phyloP scores from a whole-genome alignment of 1,140 invertebrate genomes.

The Holcopasites calliopsidis region DNA sequence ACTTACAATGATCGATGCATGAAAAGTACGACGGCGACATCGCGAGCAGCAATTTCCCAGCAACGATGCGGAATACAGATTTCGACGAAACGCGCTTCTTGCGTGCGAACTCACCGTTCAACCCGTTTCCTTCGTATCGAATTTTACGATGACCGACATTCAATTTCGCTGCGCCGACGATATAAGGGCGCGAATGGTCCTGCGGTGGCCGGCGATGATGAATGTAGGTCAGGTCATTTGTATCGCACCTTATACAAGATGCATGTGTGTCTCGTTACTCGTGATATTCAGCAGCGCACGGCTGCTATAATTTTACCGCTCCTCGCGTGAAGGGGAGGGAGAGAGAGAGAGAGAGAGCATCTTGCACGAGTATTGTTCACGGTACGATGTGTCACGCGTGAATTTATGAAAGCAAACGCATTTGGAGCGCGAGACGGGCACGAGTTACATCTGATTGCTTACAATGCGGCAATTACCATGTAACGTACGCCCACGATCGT shows the following conservation, averaged over 20 bases:
- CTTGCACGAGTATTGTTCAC: slow-evolving; percentile 10
- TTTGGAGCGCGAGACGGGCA: slow-evolving; percentile 8
- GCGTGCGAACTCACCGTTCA: too few relatives aligned
- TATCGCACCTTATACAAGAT: slow-evolving; percentile 33
- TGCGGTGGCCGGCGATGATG: slow-evolving; percentile 18
- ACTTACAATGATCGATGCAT: neutral
- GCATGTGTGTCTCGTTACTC: slow-evolving; percentile 7
- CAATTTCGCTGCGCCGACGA: neutral
- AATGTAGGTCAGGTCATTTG: slow-evolving; percentile 55
- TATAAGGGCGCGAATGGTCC: slow-evolving; percentile 30
- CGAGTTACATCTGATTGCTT: slow-evolving; percentile 35
- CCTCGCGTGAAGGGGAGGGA: neutral
- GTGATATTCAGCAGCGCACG: neutral
- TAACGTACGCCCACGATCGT: slow-evolving; percentile 15
- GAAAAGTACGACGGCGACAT: too few relatives aligned
- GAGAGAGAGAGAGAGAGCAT: neutral
- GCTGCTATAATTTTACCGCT: slow-evolving; percentile 10
- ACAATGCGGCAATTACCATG: slow-evolving; percentile 18
- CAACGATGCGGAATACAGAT: too few relatives aligned
- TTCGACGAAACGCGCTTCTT: too few relatives aligned
- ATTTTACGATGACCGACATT: too few relatives aligned
- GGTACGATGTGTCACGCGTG: slow-evolving; percentile 8
- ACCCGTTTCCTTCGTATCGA: too few relatives aligned
- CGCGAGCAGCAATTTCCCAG: too few relatives aligned
- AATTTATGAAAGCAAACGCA: slow-evolving; percentile 12